Evolutionary conservation across 2,888 invertebrate genomes (phyloP).

Genomic region (Carterocephalus palaemon): DNA sequence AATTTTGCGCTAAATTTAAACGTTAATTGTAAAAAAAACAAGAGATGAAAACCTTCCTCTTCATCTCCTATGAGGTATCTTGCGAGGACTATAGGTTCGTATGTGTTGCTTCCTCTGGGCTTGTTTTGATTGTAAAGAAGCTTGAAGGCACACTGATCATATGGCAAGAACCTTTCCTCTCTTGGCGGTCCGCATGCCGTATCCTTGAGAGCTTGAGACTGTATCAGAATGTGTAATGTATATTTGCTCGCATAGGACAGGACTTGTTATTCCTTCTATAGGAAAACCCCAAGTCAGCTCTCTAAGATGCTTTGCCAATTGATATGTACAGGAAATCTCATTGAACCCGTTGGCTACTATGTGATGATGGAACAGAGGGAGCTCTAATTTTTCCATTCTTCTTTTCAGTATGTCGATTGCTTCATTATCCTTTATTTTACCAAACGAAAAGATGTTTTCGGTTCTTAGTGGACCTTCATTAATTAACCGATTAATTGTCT

Average conservation of each 20-base stretch:
- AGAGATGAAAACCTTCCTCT: no score
- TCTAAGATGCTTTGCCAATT: neutral
- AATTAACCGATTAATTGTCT: constrained; percentile 7
- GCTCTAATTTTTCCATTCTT: neutral
- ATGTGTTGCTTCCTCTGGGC: no score
- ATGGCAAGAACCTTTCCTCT: no score
- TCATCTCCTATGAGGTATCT: no score
- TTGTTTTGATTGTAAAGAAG: no score
- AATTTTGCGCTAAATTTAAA: no score
- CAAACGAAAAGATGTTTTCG: constrained; percentile 2
- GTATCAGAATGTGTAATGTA: no score
- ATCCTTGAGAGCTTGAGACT: no score
- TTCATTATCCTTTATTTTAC: constrained; percentile 2
- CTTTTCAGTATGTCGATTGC: neutral
- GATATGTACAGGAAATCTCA: neutral
- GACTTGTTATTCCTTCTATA: constrained; percentile 3
- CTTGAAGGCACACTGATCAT: no score
- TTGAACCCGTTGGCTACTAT: neutral
- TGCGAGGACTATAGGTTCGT: no score
- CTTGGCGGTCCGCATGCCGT: no score
- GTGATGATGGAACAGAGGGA: neutral
- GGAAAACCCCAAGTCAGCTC: constrained; percentile 6
- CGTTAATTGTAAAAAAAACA: no score
- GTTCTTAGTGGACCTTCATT: constrained; percentile 1
- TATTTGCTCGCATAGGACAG: constrained; percentile 4